Evolutionary conservation across 2,888 invertebrate genomes (phyloP), one percentile per base, ranked within the genome.

Genomic region (Pegoplata infirma): DNA sequence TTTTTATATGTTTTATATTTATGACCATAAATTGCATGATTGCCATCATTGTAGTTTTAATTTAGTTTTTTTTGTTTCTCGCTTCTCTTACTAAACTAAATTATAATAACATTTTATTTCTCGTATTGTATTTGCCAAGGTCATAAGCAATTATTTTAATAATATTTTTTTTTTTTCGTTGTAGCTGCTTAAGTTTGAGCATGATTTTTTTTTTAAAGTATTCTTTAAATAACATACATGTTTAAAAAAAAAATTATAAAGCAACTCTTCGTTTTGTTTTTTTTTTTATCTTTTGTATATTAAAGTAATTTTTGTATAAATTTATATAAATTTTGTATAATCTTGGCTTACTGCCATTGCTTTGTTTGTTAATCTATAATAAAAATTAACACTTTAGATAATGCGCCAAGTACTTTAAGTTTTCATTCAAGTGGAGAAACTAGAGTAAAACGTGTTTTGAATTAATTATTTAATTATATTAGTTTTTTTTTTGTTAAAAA

Each of bases 401-500:
- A 14, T 51, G 14, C 6, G 25, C 12, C 23, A 25, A 2, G 12
- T 12, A 32, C 10, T 25, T 47, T 12, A n/a, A 10, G 74, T 69
- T 69, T 76, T 69, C 47, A 75, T 67, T 32, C 71, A 75, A 75
- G 67, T 75, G 46, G 71, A 75, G 75, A 75, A 79, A 79, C 75
- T 79, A 67, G 79, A 79, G 79, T 68, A 79, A 79, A 79, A 79
- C 75, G 66, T 78, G 78, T 69, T 74, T 66, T 49, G 66, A 32
- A 53, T 63, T 51, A 55, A 21, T 55, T n/a, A n/a, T n/a, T n/a
- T n/a, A n/a, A n/a, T n/a, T n/a, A n/a, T n/a, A n/a, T n/a, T n/a
- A n/a, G n/a, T n/a, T n/a, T n/a, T n/a, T n/a, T n/a, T n/a, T n/a
- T n/a, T n/a, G n/a, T n/a, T n/a, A 55, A 59, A 59, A 32, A 14